phyloP scores from a whole-genome alignment of 2,797 vertebrate species.

The Bovichtus diacanthus region DNA sequence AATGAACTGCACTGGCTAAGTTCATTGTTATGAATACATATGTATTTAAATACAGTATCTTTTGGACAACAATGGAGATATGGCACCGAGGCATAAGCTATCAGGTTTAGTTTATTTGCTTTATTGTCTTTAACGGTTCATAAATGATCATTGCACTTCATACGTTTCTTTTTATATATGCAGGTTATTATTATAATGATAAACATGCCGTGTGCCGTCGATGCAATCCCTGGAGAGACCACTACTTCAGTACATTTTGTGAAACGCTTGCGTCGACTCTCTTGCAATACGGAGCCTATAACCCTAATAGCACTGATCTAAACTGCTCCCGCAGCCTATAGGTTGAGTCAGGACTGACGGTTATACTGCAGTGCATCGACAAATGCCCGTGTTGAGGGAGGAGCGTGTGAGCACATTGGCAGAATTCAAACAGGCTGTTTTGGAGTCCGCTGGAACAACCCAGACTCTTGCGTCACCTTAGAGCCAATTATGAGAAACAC shows the following conservation, averaged over 20 bases:
- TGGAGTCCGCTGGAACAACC: constrained; percentile 54
- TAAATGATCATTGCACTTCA: neutral
- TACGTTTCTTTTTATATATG: neutral
- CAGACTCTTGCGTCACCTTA: constrained; percentile 70
- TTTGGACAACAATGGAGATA: neutral
- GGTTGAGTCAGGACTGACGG: constrained; percentile 41
- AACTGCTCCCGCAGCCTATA: constrained; percentile 22
- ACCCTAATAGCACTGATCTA: constrained; percentile 17
- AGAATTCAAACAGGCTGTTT: constrained; percentile 66
- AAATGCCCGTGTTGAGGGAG: constrained; percentile 31
- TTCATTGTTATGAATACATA: neutral
- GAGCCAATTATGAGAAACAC: constrained; percentile 76
- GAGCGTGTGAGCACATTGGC: constrained; percentile 56
- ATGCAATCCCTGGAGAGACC: neutral
- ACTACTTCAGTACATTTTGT: neutral
- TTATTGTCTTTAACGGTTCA: neutral
- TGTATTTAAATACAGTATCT: neutral
- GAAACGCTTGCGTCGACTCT: neutral
- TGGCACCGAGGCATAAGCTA: too few relatives aligned
- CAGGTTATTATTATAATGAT: neutral
- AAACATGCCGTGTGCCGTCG: neutral
- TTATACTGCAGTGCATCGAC: constrained; percentile 48
- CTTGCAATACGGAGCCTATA: neutral
- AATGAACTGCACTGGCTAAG: neutral
- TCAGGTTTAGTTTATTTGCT: too few relatives aligned